phyloP scores from a whole-genome alignment of 2,888 invertebrate species.

The Hydraecia micacea region DNA sequence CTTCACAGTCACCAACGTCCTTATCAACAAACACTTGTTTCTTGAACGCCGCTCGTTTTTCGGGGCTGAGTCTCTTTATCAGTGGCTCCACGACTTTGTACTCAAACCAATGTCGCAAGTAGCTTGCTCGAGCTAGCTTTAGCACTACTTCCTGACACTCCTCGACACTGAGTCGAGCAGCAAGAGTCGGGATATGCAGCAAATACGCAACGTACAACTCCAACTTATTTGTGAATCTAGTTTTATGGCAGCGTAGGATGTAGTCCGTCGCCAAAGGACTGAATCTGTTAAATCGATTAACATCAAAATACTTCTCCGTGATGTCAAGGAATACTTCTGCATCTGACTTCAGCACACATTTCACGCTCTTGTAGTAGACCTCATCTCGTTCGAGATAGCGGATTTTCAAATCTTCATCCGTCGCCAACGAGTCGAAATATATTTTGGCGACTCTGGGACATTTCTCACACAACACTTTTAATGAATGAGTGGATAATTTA shows the following conservation, averaged over 20 bases:
- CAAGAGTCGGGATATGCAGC: constrained; percentile 74
- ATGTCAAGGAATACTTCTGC: constrained; percentile 74
- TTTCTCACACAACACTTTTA: constrained; percentile 77
- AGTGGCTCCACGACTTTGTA: constrained; percentile 77
- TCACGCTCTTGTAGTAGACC: constrained; percentile 71
- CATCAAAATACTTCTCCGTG: constrained; percentile 74
- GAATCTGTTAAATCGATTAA: constrained; percentile 52
- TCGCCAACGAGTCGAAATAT: constrained; percentile 73
- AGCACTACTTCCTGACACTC: constrained; percentile 75
- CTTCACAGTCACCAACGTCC: constrained; percentile 66
- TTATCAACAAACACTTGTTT: constrained; percentile 77
- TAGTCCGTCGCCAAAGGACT: constrained; percentile 70
- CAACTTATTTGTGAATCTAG: constrained; percentile 72
- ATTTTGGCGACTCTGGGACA: constrained; percentile 72
- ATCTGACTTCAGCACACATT: constrained; percentile 73
- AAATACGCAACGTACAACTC: constrained; percentile 76
- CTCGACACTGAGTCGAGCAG: constrained; percentile 69
- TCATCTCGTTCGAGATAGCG: constrained; percentile 64
- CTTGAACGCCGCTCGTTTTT: constrained; percentile 72
- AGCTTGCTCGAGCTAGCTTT: constrained; percentile 75
- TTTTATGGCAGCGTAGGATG: constrained; percentile 74
- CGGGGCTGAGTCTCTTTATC: constrained; percentile 70
- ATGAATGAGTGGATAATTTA: constrained; percentile 72
- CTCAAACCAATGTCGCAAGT: constrained; percentile 71
- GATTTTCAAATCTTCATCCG: constrained; percentile 62